Conservation (phyloP, 2,797 vertebrate genomes). For the Sorex maritimensis region DNA sequence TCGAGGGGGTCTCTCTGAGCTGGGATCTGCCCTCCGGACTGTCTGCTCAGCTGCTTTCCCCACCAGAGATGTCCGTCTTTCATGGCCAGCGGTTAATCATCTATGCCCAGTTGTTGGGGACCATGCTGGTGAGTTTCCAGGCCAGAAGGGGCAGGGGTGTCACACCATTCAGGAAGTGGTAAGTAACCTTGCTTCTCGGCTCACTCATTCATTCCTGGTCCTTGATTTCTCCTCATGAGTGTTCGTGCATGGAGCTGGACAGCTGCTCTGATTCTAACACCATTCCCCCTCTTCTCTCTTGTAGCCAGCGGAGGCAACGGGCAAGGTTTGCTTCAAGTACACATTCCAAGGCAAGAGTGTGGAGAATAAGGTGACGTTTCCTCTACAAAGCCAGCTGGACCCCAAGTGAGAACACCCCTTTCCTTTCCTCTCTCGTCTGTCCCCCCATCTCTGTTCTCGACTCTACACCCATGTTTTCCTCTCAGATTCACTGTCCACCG, state of each 20-base stretch:
- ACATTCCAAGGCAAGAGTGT: constrained; percentile 88
- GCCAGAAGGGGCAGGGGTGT: too few relatives aligned
- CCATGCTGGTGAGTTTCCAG: constrained; percentile 76
- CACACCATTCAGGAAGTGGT: background rate
- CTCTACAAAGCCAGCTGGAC: constrained; percentile 87
- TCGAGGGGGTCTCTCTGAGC: constrained; percentile 86
- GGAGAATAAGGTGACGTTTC: constrained; percentile 89
- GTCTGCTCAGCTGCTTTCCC: constrained; percentile 89
- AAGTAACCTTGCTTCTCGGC: background rate
- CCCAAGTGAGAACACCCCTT: constrained; percentile 85
- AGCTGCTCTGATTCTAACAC: background rate
- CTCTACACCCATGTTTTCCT: too few relatives aligned
- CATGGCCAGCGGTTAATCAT: constrained; percentile 92
- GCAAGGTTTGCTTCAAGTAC: constrained; percentile 91
- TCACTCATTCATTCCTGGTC: background rate
- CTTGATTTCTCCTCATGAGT: background rate
- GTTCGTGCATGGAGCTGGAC: background rate
- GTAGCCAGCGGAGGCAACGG: constrained; percentile 86
- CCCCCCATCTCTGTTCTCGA: fast-evolving
- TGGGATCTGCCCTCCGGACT: constrained; percentile 90
- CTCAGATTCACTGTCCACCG: background rate
- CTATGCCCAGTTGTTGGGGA: constrained; percentile 86
- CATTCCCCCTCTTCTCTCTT: background rate
- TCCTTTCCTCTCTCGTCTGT: background rate
- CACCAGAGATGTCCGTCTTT: constrained; percentile 90